These are phyloP conservation scores for Telmatochromis sp. DNA, from an alignment of 2,113 vertebrate genomes.

Conservation along the genomic window DNA sequence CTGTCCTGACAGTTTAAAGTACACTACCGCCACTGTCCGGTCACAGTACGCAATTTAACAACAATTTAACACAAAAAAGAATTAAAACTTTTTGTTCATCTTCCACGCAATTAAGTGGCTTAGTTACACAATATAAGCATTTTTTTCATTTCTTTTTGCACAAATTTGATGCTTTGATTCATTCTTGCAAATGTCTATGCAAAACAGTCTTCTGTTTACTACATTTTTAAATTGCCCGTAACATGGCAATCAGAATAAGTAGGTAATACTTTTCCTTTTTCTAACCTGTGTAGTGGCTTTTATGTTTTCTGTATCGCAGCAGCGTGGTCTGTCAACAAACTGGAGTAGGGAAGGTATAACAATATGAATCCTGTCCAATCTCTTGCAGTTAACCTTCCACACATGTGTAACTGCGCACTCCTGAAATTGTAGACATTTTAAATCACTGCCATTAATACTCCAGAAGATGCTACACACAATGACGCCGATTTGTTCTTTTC, in stretches of 20 bases:
- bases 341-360: neutral
- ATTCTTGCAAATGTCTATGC: neutral
- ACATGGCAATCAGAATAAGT: neutral
- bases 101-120: neutral
- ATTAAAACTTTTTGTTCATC: neutral
- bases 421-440: neutral
- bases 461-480: neutral
- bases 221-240: neutral
- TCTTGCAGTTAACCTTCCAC: neutral
- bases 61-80: neutral
- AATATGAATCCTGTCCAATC: neutral
- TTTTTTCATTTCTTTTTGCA: neutral
- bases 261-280: neutral
- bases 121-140: neutral
- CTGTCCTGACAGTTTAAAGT: neutral
- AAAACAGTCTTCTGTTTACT: neutral
- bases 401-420: neutral
- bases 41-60: neutral
- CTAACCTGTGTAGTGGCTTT: neutral
- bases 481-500: neutral
- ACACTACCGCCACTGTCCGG: neutral
- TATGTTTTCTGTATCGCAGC: neutral
- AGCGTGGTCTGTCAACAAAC: neutral
- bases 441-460: neutral
- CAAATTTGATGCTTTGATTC: neutral